These are phyloP conservation scores for Dryomyza anilis DNA, from an alignment of 2,888 invertebrate genomes.

Conservation along the genomic window DNA sequence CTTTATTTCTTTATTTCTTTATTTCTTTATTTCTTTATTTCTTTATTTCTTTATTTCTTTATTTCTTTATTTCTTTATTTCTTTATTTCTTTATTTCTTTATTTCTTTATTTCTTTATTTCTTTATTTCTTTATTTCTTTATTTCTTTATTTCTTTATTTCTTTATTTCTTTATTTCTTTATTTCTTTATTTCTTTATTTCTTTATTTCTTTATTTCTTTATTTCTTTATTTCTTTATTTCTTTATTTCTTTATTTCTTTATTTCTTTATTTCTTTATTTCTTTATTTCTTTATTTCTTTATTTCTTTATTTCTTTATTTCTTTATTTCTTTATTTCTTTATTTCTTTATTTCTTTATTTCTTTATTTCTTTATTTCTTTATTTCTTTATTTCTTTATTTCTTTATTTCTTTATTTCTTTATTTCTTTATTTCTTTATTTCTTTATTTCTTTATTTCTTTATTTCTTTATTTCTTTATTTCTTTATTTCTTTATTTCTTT, in stretches of 20 bases:
- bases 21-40: not conserved
- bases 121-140: not conserved
- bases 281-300: not conserved
- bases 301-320: not conserved
- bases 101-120: not conserved
- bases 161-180: constrained; percentile 1
- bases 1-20: not conserved
- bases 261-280: not conserved
- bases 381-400: not conserved
- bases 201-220: not conserved
- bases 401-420: not conserved
- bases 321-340: not conserved
- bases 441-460: not conserved
- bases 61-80: not conserved
- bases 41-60: not conserved
- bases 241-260: not conserved
- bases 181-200: not conserved
- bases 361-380: not conserved
- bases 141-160: not conserved
- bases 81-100: not conserved
- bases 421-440: not conserved
- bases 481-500: not conserved
- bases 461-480: not conserved
- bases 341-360: not conserved
- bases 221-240: not conserved